Percentiles rank a stretch among this genome's conserved stretches.
Conservation (phyloP, 2,113 vertebrate genomes). For the Xiphorhynchus elegans region DNA sequence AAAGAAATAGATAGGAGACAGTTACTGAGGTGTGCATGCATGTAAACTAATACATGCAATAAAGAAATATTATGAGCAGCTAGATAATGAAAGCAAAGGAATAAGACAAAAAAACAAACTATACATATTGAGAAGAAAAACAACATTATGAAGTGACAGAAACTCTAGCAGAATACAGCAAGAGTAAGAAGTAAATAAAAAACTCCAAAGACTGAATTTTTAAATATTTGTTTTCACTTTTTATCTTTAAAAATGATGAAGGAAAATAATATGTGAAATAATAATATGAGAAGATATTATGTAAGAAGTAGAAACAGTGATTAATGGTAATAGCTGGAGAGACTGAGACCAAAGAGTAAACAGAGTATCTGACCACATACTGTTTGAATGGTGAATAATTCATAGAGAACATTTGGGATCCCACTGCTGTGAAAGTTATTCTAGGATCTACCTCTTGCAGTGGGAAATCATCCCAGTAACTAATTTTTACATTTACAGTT, state of each 20-base stretch:
- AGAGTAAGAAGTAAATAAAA: neutral
- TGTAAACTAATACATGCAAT: neutral
- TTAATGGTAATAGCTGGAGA: slow-evolving; percentile 39
- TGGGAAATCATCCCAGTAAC: neutral
- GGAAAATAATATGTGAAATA: neutral
- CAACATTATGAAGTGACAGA: neutral
- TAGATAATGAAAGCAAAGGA: slow-evolving; percentile 31
- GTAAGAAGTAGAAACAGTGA: neutral
- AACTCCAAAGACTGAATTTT: neutral
- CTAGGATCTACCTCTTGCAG: neutral
- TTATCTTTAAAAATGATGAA: slow-evolving; percentile 9
- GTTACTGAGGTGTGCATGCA: neutral
- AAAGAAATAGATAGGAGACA: slow-evolving; percentile 24
- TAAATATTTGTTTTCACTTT: slow-evolving; percentile 8
- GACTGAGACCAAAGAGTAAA: slow-evolving; percentile 20
- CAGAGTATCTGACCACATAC: neutral
- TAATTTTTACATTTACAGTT: neutral
- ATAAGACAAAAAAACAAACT: slow-evolving; percentile 33
- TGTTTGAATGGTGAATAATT: slow-evolving; percentile 25
- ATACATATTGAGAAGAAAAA: slow-evolving; percentile 24
- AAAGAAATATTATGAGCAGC: slow-evolving; percentile 38
- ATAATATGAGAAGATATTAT: neutral
- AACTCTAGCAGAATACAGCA: neutral
- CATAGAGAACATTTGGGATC: neutral
- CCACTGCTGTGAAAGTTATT: neutral